Conservation (phyloP, 2,113 vertebrate genomes). For the Pseudorhombus dupliciocellatus region DNA sequence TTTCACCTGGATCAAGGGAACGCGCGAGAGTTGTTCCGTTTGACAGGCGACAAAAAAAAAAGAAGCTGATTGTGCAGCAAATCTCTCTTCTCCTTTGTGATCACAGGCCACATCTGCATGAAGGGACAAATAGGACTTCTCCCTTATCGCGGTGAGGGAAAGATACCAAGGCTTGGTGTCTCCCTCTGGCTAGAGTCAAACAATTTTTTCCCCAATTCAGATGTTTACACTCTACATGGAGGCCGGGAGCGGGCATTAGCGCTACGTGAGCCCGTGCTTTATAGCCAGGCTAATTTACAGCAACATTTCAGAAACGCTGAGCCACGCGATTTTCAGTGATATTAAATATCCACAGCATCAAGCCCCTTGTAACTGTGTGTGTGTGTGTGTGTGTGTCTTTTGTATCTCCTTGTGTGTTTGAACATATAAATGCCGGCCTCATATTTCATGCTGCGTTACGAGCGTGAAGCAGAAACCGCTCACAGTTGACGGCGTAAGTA, state of each 20-base stretch:
- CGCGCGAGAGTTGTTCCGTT: no score
- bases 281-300: conserved; percentile 64
- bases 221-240: conserved; percentile 60
- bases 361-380: conserved; percentile 29
- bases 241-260: conserved; percentile 48
- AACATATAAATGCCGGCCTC: conserved; percentile 34
- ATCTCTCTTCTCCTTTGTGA: conserved; percentile 28
- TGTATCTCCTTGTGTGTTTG: conserved; percentile 36
- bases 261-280: conserved; percentile 39
- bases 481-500: conserved; percentile 38
- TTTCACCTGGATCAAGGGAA: conserved; percentile 14
- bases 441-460: conserved; percentile 45
- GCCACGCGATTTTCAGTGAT: conserved; percentile 51
- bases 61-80: conserved; percentile 7
- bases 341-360: conserved; percentile 60
- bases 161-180: conserved; percentile 40
- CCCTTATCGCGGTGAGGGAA: conserved; percentile 36
- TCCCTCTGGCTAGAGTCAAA: conserved; percentile 32
- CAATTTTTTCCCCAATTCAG: conserved; percentile 36
- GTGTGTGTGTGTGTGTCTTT: conserved; percentile 19
- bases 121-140: conserved; percentile 30
- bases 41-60: no score
- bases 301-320: conserved; percentile 65
- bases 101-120: conserved; percentile 52
- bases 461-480: neutral